Base-by-base conservation (phyloP, 2,888 invertebrate species). In the Exocentrus adspersus region DNA sequence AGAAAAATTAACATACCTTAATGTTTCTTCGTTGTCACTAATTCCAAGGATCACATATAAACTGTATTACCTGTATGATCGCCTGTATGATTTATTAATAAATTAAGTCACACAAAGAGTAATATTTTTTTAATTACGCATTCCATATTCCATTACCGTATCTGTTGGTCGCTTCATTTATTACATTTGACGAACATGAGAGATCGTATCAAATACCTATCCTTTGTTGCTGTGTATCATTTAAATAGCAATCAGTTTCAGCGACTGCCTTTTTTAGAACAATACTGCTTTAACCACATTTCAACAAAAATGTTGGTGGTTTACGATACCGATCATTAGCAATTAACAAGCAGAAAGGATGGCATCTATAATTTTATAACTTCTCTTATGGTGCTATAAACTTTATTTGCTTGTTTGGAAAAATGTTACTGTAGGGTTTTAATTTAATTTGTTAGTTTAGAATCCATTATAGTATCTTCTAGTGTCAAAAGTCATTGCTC, bases 111-210 rank as follows among this genome's bases (percentile, higher is more conserved):
- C 24, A 32, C 20, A 46, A 57, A 54, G 30, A 16, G 17, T 57
- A 32, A 57, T 57, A 42, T 20, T 30, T 46, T 57, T 54, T 46
- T 57, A 57, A 57, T 57, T 57, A 16, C 30, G 19, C 17, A n/a
- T 32, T n/a, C 5, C 12, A 16, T 32, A 16, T 32, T 57, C 14
- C 46, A 30, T n/a, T 46, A 19, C 32, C 46, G 21, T n/a, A 57
- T 4, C 19, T 10, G 16, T 51, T 51, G 37, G 12, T 57, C 32
- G 46, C 46, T 57, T 54, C 43, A n/a, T 46, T 37, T 16, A 30
- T 57, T 45, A 21, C 20, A 21, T 46, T 45, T 56, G 14, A 1
- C 16, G 50, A 7, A 17, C 28, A 45, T 30, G 17, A 46, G n/a
- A 28, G 57, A 46, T 32, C 12, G 5, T 56, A 54, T 54, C 54